Evolutionary conservation across 2,888 invertebrate species (phyloP).

Genomic region (Plemyria rubiginata): DNA sequence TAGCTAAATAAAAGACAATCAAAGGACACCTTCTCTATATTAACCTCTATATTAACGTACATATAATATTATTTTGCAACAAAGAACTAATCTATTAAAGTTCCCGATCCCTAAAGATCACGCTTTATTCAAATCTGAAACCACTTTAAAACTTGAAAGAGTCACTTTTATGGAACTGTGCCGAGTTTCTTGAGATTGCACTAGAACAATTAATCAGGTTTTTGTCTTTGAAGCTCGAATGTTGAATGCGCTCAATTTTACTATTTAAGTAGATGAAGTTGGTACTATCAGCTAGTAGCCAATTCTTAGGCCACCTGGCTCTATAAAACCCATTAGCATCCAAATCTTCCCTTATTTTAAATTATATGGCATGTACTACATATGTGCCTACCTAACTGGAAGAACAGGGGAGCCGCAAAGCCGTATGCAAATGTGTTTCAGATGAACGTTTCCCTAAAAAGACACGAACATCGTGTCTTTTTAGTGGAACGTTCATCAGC

Average conservation of each 20-base stretch:
- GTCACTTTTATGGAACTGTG: conserved; percentile 8
- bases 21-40: neutral
- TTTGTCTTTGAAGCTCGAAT: conserved; percentile 2
- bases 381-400: neutral
- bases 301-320: neutral
- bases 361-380: no score
- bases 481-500: no score
- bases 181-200: conserved; percentile 15
- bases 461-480: no score
- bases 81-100: conserved; percentile 2
- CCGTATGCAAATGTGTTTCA: neutral
- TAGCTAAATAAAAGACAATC: neutral
- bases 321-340: neutral
- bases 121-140: conserved; percentile 14
- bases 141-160: conserved; percentile 21
- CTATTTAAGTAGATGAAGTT: neutral
- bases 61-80: neutral
- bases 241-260: neutral
- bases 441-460: no score
- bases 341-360: neutral
- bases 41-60: no score
- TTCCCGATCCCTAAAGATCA: conserved; percentile 4
- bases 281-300: neutral
- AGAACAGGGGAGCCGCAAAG: neutral
- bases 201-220: conserved; percentile 9